These are phyloP conservation scores for Corythoichthys intestinalis DNA, from an alignment of 2,113 vertebrate genomes.

Conservation along the genomic window DNA sequence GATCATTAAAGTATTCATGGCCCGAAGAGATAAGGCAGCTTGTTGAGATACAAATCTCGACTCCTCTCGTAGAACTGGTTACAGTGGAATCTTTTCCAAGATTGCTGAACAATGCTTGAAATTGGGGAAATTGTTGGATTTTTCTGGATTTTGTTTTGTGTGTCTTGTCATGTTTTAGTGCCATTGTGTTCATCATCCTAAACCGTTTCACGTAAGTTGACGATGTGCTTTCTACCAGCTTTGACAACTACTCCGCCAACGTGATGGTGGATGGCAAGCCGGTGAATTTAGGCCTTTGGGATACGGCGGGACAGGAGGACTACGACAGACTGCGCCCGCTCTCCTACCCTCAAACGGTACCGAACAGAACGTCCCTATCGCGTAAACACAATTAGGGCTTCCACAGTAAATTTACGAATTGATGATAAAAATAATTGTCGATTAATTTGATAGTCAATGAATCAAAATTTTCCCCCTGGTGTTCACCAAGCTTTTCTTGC, in stretches of 20 bases:
- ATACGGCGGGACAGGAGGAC: conserved; percentile 11
- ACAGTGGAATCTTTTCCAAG: background rate
- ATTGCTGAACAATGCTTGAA: background rate
- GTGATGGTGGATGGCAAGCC: conserved; percentile 99
- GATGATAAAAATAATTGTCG: no score
- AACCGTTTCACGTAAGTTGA: background rate
- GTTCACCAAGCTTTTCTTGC: no score
- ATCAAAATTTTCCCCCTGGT: no score
- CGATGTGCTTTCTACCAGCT: conserved; percentile 62
- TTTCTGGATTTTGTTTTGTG: no score
- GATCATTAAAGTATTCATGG: background rate
- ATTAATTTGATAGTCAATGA: no score
- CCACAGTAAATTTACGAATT: no score
- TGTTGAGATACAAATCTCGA: background rate
- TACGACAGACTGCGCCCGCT: conserved; percentile 6
- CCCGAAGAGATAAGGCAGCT: background rate
- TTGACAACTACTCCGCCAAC: conserved; percentile 98
- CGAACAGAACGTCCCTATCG: background rate
- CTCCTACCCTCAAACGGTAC: conserved; percentile 6
- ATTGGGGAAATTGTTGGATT: background rate
- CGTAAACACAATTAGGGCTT: background rate
- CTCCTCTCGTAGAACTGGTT: background rate
- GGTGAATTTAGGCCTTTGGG: conserved; percentile 76
- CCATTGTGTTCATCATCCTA: background rate
- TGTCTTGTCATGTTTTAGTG: background rate